Conservation (phyloP, 2,113 vertebrate species). For the Podiceps cristatus region DNA sequence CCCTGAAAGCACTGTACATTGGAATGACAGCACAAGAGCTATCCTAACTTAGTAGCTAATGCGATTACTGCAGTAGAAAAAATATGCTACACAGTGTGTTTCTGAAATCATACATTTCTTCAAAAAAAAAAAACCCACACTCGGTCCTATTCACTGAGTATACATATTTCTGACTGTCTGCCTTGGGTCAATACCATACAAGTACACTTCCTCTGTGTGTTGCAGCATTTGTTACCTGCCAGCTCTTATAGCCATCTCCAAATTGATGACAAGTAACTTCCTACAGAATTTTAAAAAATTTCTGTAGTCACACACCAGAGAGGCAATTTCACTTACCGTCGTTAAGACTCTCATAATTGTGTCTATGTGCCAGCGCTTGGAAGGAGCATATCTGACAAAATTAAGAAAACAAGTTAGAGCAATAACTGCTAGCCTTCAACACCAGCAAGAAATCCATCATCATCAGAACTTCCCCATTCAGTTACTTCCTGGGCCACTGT, state of each 20-base stretch:
- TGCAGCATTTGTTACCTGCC: background rate
- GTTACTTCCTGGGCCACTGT: background rate
- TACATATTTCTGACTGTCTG: background rate
- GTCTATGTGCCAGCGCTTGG: slow-evolving; percentile 99
- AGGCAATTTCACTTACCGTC: slow-evolving; percentile 82
- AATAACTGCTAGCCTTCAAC: background rate
- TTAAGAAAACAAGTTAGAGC: background rate
- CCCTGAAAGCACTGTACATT: background rate
- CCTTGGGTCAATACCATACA: background rate
- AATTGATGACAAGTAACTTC: background rate
- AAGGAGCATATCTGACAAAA: slow-evolving; percentile 92
- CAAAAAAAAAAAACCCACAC: background rate
- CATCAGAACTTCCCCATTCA: background rate
- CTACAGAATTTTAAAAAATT: background rate
- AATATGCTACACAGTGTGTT: background rate
- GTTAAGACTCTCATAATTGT: slow-evolving; percentile 99
- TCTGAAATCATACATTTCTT: background rate
- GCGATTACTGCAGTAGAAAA: background rate
- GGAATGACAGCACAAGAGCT: background rate
- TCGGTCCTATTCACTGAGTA: background rate
- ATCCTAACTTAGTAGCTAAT: background rate
- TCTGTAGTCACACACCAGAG: background rate
- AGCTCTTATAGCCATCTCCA: background rate
- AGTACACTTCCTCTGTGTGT: background rate
- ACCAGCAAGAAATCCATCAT: background rate